These are phyloP conservation scores for Archegozetes longisetosus DNA, from an alignment of 1,140 invertebrate genomes.

Conservation along the genomic window DNA sequence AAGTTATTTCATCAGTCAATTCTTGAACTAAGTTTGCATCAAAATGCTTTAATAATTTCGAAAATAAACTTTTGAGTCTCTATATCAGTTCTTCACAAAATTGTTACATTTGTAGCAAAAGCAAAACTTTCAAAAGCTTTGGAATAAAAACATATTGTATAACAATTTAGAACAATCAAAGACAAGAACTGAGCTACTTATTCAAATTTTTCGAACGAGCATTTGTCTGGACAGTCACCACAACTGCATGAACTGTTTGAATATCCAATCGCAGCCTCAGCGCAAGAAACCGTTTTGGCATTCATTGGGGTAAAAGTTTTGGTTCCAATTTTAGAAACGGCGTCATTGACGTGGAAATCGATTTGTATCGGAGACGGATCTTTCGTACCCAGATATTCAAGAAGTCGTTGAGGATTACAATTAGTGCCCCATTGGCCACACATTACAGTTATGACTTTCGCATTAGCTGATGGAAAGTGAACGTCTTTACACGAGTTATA, in stretches of 20 bases:
- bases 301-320: slow-evolving; percentile 37
- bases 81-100: too few species aligned
- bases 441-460: slow-evolving; percentile 58
- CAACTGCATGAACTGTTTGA: slow-evolving; percentile 49
- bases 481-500: slow-evolving; percentile 70
- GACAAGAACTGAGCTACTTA: too few species aligned
- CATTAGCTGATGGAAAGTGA: slow-evolving; percentile 53
- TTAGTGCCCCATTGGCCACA: slow-evolving; percentile 46
- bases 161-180: too few species aligned
- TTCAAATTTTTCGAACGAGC: too few species aligned
- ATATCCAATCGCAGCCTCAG: slow-evolving; percentile 30
- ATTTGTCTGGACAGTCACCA: slow-evolving; percentile 65
- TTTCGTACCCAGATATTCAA: slow-evolving; percentile 19
- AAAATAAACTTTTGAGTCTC: too few species aligned
- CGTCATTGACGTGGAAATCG: slow-evolving; percentile 16
- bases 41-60: too few species aligned
- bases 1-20: too few species aligned
- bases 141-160: too few species aligned
- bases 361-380: slow-evolving; percentile 17
- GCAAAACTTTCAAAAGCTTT: too few species aligned
- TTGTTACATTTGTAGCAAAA: too few species aligned
- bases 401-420: slow-evolving; percentile 25
- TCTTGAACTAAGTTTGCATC: too few species aligned
- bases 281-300: slow-evolving; percentile 44
- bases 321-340: slow-evolving; percentile 26